Evolutionary conservation across 2,113 vertebrate species (phyloP).

Genomic region (Naja naja): DNA sequence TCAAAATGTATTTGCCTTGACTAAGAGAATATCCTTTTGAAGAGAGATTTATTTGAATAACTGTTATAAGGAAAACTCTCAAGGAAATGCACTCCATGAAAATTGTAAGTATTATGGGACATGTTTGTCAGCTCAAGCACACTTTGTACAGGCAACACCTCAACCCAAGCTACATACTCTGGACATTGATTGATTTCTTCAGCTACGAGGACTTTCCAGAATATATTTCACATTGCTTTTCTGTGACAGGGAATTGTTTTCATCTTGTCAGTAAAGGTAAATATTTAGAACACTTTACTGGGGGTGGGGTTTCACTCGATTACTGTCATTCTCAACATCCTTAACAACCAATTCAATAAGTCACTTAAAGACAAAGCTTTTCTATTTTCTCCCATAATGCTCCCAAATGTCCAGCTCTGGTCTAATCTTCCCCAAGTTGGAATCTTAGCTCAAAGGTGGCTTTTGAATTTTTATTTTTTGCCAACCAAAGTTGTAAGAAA

Average conservation of each 20-base stretch:
- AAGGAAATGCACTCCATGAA: not conserved
- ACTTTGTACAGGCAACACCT: conserved; percentile 7
- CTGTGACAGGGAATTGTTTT: conserved; percentile 13
- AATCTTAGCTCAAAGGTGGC: not conserved
- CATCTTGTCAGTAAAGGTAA: conserved; percentile 15
- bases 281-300: conserved; percentile 8
- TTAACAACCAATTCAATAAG: not conserved
- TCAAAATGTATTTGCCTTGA: not conserved
- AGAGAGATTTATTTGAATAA: not conserved
- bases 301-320: not conserved
- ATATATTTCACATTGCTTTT: conserved; percentile 21
- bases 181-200: conserved; percentile 22
- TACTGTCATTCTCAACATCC: conserved; percentile 3
- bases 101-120: conserved; percentile 15
- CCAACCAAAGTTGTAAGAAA: not conserved
- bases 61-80: conserved; percentile 3
- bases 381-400: not conserved
- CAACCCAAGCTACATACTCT: not conserved
- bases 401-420: not conserved
- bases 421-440: not conserved
- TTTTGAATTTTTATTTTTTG: not conserved
- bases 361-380: not conserved
- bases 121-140: conserved; percentile 9
- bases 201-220: not conserved
- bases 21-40: not conserved